These are phyloP conservation scores for Pollenia angustigena DNA, from an alignment of 2,888 invertebrate genomes.

Conservation along the genomic window DNA sequence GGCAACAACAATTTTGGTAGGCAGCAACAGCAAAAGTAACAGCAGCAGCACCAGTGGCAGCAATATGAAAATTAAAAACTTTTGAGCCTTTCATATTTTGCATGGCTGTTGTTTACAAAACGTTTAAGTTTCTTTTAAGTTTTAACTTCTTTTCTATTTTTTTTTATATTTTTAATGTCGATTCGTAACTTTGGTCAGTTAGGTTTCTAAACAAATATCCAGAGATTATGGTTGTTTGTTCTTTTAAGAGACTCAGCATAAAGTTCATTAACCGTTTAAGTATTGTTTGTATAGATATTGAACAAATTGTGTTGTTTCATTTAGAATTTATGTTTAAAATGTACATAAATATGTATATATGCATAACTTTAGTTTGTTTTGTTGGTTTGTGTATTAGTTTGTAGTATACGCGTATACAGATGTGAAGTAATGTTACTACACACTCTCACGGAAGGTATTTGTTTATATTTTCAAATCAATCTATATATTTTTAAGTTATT, in stretches of 20 bases:
- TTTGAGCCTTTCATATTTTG: conserved; percentile 48
- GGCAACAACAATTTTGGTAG: not conserved
- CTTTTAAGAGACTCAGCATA: not conserved
- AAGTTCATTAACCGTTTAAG: conserved; percentile 64
- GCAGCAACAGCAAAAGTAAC: not conserved
- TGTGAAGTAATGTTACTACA: not conserved
- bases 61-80: conserved; percentile 7
- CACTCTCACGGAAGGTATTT: not conserved
- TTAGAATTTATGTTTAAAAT: not conserved
- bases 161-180: not conserved
- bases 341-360: not conserved
- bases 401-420: not conserved
- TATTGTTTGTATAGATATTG: conserved; percentile 5
- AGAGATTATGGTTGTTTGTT: conserved; percentile 39
- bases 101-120: conserved; percentile 7
- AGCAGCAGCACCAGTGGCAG: not conserved
- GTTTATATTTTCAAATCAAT: conserved; percentile 11
- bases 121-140: not conserved
- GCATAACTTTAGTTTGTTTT: conserved; percentile 21
- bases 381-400: not conserved
- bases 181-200: not conserved
- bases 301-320: not conserved
- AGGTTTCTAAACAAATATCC: not conserved
- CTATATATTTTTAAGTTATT: not conserved
- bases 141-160: not conserved